Evolutionary conservation across 2,113 vertebrate species (phyloP), one percentile per base, ranked within the genome.

Genomic region (Anarrhichthys ocellatus): DNA sequence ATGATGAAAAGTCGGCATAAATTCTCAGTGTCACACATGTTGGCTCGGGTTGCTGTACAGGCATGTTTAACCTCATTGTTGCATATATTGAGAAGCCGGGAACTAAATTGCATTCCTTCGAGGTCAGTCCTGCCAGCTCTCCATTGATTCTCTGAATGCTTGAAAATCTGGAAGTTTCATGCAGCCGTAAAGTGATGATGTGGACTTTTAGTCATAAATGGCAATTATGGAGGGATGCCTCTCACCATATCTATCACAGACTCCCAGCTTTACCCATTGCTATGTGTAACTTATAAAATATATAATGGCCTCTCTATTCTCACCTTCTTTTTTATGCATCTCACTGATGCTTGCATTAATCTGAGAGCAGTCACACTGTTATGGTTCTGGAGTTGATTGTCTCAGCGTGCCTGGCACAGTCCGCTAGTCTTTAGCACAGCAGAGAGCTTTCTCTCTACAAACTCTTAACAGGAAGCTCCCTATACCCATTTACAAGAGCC

Each of bases 381-480:
- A 59, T 65, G 71, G 73, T 75, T 80, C 34, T 63, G 59, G 73
- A 83, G 81, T 72, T 80, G 87, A 90, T 84, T 90, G 89, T 91
- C 89, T 88, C 83, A 78, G 83, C 76, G 73, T 75, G 78, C 68
- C 62, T 70, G 66, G 65, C 76, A 83, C 85, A 85, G 87, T 80
- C 80, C 69, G 84, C 82, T 27, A 1, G 56, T 86, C 81, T 65
- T 86, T 67, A 75, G 65, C 70, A 40, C 87, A 78, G 79, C 76
- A 70, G 80, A 83, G 79, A 76, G 68, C 74, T 75, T 64, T 84
- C 80, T 83, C 44, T 69, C 73, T 76, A 61, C 48, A 80, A 54
- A 59, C 77, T 83, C 6, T 34, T 27, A 40, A 72, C 59, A 76
- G 73, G 54, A 81, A 73, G 71, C 72, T 18, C 73, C 83, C 61